Conservation (phyloP, 2,113 vertebrate genomes). For the Oncorhynchus gorbuscha region DNA sequence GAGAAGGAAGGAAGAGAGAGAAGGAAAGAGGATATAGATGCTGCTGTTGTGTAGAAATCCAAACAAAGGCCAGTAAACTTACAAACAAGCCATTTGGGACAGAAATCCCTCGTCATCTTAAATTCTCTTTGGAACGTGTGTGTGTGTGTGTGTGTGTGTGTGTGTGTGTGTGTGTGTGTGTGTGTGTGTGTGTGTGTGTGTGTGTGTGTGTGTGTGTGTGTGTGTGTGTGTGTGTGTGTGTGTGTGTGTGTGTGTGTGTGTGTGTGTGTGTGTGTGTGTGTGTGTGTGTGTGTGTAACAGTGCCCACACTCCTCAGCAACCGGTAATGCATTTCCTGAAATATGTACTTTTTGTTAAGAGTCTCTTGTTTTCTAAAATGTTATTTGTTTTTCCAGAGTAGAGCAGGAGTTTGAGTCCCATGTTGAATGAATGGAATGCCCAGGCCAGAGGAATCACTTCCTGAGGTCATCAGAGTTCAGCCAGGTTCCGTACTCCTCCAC, state of each 20-base stretch:
- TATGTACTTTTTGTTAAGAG: slow-evolving; percentile 44
- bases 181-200: neutral
- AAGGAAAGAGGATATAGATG: slow-evolving; percentile 9
- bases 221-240: neutral
- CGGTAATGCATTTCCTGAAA: slow-evolving; percentile 64
- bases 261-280: neutral
- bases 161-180: neutral
- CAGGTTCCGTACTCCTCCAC: slow-evolving; percentile 83
- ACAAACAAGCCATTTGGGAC: slow-evolving; percentile 40
- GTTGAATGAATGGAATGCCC: slow-evolving; percentile 19
- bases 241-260: neutral
- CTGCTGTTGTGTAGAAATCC: slow-evolving; percentile 30
- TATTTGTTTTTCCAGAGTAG: slow-evolving; percentile 33
- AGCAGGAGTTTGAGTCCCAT: slow-evolving; percentile 12
- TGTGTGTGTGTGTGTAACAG: neutral
- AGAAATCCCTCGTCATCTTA: slow-evolving; percentile 25
- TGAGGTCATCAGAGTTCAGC: slow-evolving; percentile 67
- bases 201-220: neutral
- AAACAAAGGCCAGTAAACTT: slow-evolving; percentile 25
- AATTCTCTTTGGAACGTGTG: slow-evolving; percentile 52
- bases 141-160: neutral
- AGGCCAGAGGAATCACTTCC: slow-evolving; percentile 53
- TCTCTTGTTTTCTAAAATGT: slow-evolving; percentile 38
- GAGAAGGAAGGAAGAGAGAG: slow-evolving; percentile 35
- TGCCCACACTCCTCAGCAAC: slow-evolving; percentile 11